Evolutionary conservation across 2,113 vertebrate species (phyloP), one percentile per base, ranked within the genome.

Genomic region (Trichomycterus rosablanca): DNA sequence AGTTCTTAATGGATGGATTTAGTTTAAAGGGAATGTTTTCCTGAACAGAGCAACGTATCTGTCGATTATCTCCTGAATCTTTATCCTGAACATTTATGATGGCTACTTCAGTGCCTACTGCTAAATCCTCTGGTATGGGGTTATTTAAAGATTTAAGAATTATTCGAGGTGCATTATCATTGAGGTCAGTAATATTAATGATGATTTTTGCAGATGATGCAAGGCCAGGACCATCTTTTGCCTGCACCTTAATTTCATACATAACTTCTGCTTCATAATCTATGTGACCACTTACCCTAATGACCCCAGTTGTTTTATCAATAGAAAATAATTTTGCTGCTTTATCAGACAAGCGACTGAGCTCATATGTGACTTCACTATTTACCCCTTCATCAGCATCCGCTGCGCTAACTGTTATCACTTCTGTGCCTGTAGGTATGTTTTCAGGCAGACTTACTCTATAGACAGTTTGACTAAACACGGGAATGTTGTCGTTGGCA

Each of bases 111-210:
- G 50, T 35, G 3, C 50, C 50, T 14, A n/a, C 14, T 0, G 2
- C 10, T 2, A 30, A 19, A 22, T 53, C 24, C 2, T 53, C 50
- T 9, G 18, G 8, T 1, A 53, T 19, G 3, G 2, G 30, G 7
- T 35, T 18, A 9, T 23, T 55, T 1, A 55, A 0, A n/a, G 52
- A 39, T 23, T 55, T 78, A 55, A 55, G 7, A 10, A 23, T 39
- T 39, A 55, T 55, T 24, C 1, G 7, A 2, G 52, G 52, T 5
- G 2, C 65, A 48, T 88, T 86, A 19, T 87, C 85, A 49, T 87
- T 87, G 18, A 83, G 64, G 43, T 88, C 83, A 64, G 71, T 63
- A 3, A 82, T 62, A 22, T 76, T 65, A 7, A 55, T 40, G 16
- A 55, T 39, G 12, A 55, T 16, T 15, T 24, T 55, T 3, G 32